Evolutionary conservation across 2,888 invertebrate genomes (phyloP), one percentile per base, ranked within the genome.

Genomic region (Griposia aprilina): DNA sequence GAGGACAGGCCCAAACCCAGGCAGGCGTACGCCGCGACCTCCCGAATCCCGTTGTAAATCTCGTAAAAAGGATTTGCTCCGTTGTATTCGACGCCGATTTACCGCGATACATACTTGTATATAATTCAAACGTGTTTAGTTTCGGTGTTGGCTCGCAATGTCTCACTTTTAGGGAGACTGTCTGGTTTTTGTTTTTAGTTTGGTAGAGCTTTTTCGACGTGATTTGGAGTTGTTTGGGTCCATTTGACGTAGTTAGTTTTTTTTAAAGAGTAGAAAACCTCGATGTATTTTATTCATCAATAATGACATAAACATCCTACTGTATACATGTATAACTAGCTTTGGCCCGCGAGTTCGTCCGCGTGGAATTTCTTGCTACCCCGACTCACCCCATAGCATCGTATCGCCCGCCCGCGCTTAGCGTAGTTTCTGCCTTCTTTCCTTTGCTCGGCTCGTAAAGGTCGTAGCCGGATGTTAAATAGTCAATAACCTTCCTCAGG

Each of bases 1-100:
- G 63, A 60, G 62, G 71, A 72, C 76, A 67, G 36, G 7, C 63
- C 66, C 55, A 50, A 88, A 92, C 88, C 90, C 91, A 92, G 93
- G 92, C 92, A 92, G 92, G 91, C 93, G 92, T 92, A 92, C 90
- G 90, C 88, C 90, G 90, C 92, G 92, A 92, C 92, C 91, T 88
- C 88, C 90, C 80, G 93, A 93, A 95, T 94, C 93, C 94, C 93
- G 91, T 88, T 90, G 95, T 96, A 96, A 96, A 96, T 96, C 96
- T 96, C 93, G 93, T 94, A 95, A 95, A 95, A 95, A 94, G 95
- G 95, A 95, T 96, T 96, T 93, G 90, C 93, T 90, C 93, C 93
- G 80, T 94, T 95, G 95, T 95, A 94, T 93, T 94, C 93, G 88
- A 88, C 91, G 89, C 90, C 95, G 94, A 96, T 96, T 96, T 95